A percentile compares a stretch with the other conserved stretches of the same genome.
These are phyloP conservation scores for Sternotherus odoratus DNA, from an alignment of 2,797 vertebrate genomes.

Conservation along the genomic window DNA sequence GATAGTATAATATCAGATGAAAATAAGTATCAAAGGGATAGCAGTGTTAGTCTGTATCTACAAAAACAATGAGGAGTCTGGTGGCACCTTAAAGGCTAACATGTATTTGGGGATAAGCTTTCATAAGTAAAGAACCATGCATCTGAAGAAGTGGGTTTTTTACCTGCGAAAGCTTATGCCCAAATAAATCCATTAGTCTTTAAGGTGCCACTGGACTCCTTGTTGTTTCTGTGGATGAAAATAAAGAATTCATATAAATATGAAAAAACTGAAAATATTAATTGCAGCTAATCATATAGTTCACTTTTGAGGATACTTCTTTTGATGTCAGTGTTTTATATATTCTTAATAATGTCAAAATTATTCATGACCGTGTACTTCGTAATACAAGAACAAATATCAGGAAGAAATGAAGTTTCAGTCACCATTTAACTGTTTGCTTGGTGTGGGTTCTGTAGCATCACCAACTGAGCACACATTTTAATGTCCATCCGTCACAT, in stretches of 20 bases:
- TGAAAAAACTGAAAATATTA: background rate
- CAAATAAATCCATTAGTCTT: too few species aligned
- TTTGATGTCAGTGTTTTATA: conserved; percentile 6
- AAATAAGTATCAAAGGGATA: background rate
- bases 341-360: background rate
- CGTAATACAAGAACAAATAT: background rate
- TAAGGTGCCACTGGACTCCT: too few species aligned
- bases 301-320: background rate
- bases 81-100: too few species aligned
- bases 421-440: background rate
- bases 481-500: background rate
- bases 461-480: background rate
- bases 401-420: background rate
- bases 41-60: too few species aligned
- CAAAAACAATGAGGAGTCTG: too few species aligned
- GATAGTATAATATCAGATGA: background rate
- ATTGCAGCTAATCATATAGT: background rate
- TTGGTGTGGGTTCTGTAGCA: background rate
- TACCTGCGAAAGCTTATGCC: too few species aligned
- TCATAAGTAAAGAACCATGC: too few species aligned
- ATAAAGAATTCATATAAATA: background rate
- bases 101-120: too few species aligned
- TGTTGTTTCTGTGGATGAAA: background rate
- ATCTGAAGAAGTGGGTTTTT: too few species aligned
- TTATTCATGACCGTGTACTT: background rate